Percentiles rank a stretch among this genome's conserved stretches.
Evolutionary conservation across 1,140 invertebrate genomes (phyloP).

Genomic region (Nomia melanderi): DNA sequence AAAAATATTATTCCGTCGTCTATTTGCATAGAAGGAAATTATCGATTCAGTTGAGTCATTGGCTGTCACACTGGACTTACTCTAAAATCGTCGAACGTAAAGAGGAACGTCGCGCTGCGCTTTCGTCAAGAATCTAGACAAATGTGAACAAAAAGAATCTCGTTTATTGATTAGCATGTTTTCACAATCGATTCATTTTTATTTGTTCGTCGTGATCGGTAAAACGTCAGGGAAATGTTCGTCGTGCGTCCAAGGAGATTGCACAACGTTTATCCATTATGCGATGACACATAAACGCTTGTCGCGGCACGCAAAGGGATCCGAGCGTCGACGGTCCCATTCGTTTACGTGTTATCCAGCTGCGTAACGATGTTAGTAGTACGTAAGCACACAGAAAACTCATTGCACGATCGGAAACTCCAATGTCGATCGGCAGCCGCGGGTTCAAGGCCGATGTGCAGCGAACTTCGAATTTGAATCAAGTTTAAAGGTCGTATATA

Average conservation of each 20-base stretch:
- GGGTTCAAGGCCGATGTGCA: constrained; percentile 35
- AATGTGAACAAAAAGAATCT: not conserved
- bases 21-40: no score
- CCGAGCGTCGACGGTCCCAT: not conserved
- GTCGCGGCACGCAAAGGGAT: not conserved
- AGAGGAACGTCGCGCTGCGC: not conserved
- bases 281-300: not conserved
- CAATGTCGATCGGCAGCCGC: not conserved
- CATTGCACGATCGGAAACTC: not conserved
- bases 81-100: no score
- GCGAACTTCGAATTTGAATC: constrained; percentile 77
- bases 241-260: not conserved
- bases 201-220: not conserved
- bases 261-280: not conserved
- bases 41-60: no score
- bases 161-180: not conserved
- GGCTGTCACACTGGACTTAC: no score
- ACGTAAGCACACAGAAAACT: not conserved
- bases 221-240: not conserved
- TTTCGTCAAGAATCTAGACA: not conserved
- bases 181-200: not conserved
- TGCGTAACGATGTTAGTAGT: not conserved
- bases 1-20: no score
- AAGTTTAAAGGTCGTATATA: constrained; percentile 80
- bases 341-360: not conserved